A percentile compares a stretch with the other conserved stretches of the same genome.
Conservation (phyloP, 2,797 vertebrate species). For the Sarcoramphus papa region DNA sequence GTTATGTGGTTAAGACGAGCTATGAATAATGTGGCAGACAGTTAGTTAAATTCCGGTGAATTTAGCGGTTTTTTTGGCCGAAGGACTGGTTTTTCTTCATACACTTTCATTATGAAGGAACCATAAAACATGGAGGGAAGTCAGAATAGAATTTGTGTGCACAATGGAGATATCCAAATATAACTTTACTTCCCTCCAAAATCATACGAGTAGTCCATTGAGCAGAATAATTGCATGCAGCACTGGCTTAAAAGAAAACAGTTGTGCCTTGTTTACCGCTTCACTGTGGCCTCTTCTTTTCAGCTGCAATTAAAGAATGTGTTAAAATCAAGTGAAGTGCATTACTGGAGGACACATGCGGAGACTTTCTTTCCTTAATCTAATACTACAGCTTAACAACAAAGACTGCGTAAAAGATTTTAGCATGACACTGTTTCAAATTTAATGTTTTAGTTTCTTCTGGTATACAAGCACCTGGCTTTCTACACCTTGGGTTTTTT, state of each 20-base stretch:
- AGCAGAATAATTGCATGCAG: not conserved
- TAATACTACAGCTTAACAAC: not conserved
- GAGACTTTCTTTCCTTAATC: not conserved
- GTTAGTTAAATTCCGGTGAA: not conserved
- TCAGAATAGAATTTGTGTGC: not conserved
- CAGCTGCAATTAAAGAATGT: not conserved
- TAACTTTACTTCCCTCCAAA: not conserved
- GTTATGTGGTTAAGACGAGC: not conserved
- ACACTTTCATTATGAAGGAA: not conserved
- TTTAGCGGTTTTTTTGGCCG: not conserved
- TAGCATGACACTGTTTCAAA: not conserved
- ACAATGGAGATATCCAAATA: not conserved
- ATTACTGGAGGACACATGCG: not conserved
- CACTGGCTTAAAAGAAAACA: not conserved
- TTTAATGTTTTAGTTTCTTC: not conserved
- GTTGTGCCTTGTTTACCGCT: not conserved
- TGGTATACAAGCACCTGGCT: not conserved
- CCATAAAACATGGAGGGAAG: not conserved
- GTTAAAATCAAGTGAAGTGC: constrained; percentile 27
- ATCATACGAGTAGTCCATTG: not conserved
- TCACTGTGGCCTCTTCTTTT: not conserved
- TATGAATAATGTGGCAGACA: not conserved
- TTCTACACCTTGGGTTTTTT: not conserved
- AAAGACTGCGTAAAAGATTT: not conserved
- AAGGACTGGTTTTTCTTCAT: not conserved